Conservation (phyloP, 2,113 vertebrate species). For the Delphinapterus leucas region DNA sequence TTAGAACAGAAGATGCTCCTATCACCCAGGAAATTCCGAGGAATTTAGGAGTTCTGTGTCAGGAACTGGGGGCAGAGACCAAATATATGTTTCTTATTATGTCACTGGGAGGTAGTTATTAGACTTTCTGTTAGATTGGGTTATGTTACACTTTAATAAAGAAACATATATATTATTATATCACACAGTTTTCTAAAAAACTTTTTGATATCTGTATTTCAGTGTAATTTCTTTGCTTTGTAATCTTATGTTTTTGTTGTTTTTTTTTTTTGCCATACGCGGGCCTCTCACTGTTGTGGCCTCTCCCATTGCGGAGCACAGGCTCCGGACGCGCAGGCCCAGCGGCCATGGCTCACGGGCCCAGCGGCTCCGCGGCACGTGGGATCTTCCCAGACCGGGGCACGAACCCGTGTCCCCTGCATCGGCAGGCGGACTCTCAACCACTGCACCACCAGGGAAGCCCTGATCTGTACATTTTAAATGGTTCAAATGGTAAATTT, state of each 20-base stretch:
- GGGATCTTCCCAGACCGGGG: too few relatives aligned
- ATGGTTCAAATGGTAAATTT: neutral
- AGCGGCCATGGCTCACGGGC: too few relatives aligned
- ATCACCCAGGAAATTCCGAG: neutral
- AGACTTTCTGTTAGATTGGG: neutral
- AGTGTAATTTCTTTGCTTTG: neutral
- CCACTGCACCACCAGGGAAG: too few relatives aligned
- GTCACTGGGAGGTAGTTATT: neutral
- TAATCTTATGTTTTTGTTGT: neutral
- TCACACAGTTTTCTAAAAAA: neutral
- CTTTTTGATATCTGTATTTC: neutral
- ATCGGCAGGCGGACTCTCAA: too few relatives aligned
- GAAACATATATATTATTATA: neutral
- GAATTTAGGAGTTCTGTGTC: neutral
- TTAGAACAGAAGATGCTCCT: neutral
- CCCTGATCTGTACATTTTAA: neutral
- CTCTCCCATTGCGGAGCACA: too few relatives aligned
- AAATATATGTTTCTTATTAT: neutral
- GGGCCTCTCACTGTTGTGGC: too few relatives aligned
- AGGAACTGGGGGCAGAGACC: neutral
- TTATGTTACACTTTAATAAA: neutral
- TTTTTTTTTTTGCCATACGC: too few relatives aligned
- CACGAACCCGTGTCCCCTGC: too few relatives aligned
- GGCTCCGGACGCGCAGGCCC: too few relatives aligned
- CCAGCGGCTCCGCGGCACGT: too few relatives aligned